These are phyloP conservation scores for Salpingus planirostris DNA, from an alignment of 2,888 invertebrate genomes.

Conservation along the genomic window DNA sequence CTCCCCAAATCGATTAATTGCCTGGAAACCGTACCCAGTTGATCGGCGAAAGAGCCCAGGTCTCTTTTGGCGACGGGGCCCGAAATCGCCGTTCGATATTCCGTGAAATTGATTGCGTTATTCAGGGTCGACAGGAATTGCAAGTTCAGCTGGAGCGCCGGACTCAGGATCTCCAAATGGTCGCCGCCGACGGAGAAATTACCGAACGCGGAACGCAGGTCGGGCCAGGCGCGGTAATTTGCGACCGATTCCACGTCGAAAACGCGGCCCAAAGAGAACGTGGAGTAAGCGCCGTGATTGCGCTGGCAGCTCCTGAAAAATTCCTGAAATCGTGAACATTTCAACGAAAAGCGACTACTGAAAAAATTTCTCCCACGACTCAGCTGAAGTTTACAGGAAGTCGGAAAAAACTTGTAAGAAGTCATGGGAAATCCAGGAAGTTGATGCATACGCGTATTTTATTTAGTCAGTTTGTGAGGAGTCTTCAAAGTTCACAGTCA, in stretches of 20 bases:
- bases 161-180: constrained; percentile 50
- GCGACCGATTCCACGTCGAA: constrained; percentile 60
- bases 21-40: constrained; percentile 55
- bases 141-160: constrained; percentile 49
- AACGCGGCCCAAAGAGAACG: constrained; percentile 61
- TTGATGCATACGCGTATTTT: too few species aligned
- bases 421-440: too few species aligned
- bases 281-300: constrained; percentile 62
- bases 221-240: constrained; percentile 56
- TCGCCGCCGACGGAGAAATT: constrained; percentile 45
- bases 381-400: too few species aligned
- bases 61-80: constrained; percentile 55
- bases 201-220: constrained; percentile 47
- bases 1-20: constrained; percentile 62
- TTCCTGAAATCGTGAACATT: too few species aligned
- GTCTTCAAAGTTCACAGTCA: too few species aligned
- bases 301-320: constrained; percentile 57
- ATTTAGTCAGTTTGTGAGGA: too few species aligned
- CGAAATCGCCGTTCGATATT: constrained; percentile 47
- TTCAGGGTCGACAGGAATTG: constrained; percentile 47
- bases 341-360: too few species aligned
- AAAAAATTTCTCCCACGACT: too few species aligned
- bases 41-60: constrained; percentile 54
- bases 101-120: constrained; percentile 53
- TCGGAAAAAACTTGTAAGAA: too few species aligned